Base-by-base conservation (phyloP, 2,888 invertebrate genomes). In the Drosophila colorata region DNA sequence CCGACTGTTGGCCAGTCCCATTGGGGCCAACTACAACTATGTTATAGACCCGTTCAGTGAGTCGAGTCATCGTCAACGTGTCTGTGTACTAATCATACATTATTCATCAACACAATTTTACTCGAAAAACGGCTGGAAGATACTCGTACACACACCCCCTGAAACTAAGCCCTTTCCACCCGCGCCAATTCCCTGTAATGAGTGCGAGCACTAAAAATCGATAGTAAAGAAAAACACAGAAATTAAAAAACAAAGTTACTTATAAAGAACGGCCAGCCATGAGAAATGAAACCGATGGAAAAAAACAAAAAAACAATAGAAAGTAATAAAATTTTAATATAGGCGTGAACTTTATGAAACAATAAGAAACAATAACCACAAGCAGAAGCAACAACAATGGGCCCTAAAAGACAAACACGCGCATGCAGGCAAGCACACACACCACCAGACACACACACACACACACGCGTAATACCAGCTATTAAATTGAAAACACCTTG, bases 61-160 rank as follows among this genome's bases (percentile, higher is more conserved):
- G 60, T 41, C 87, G 78, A 84, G 89, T 87, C 87, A 87, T 80
- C 86, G 88, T 78, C 76, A 75, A 88, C 80, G 78, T 89, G 83
- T 89, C 88, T 89, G 72, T 80, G 84, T 88, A 87, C 85, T 89
- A 87, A 86, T 88, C 90, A 86, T 86, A 80, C 68, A 86, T 86
- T 90, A 86, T 87, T 80, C 85, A 86, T 53, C 52, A 61, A 37
- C 66, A 84, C 89, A 80, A 86, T 88, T 79, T 88, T 86, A 88
- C 88, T 88, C 81, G 85, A 80, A 89, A 86, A 87, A 83, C 88
- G 86, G 57, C 69, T 71, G 64, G 57, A 83, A 78, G 83, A 83
- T 71, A 79, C 60, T 61, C 43, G 47, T 47, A 63, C 31, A 23
- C 18, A 7, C 14, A 28, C 37, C 9, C 35, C 38, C 23, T 11